Base-by-base conservation (phyloP, 2,888 invertebrate species). In the Andrena flavipes region DNA sequence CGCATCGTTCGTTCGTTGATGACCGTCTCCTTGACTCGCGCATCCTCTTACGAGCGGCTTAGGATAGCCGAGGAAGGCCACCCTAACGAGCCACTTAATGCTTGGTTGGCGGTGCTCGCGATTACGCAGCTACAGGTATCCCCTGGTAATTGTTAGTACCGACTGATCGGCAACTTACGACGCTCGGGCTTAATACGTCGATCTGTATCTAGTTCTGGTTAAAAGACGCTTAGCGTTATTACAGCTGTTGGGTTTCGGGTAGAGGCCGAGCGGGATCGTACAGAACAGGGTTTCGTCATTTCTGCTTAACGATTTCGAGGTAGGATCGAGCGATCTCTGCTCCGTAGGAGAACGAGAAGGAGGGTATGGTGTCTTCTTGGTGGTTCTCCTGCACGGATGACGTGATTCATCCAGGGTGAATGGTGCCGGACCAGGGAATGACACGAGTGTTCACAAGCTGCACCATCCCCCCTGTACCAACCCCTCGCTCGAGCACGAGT, bases 401-500 rank as follows among this genome's bases (percentile, higher is more conserved):
- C 88, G 87, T 92, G 92, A 91, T 92, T 92, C 92, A 92, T 91
- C 86, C 73, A 65, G 67, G 69, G 75, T 83, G 87, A 76, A 88
- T 91, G 91, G 90, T 92, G 89, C 89, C 78, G 90, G 82, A 90
- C 88, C 89, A 91, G 91, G 91, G 91, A 92, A 92, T 92, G 90
- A 92, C 93, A 92, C 92, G 91, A 93, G 92, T 92, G 92, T 90
- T 92, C 92, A 92, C 93, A 92, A 92, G 91, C 92, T 89, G 92
- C 89, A 91, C 91, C 89, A 90, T 88, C 89, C 90, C 90, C 85
- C 90, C 84, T 42, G 77, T 62, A 84, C 87, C 85, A 81, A 83
- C 85, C 86, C 83, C 83, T 82, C 83, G 89, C 78, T 89, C 82
- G 74, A 87, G 84, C 84, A 83, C 87, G 88, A 90, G 88, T 81